A percentile compares a stretch with the other conserved stretches of the same genome.
These are phyloP conservation scores for Caenorhabditis latens DNA, from an alignment of 1,140 invertebrate species.

Conservation along the genomic window DNA sequence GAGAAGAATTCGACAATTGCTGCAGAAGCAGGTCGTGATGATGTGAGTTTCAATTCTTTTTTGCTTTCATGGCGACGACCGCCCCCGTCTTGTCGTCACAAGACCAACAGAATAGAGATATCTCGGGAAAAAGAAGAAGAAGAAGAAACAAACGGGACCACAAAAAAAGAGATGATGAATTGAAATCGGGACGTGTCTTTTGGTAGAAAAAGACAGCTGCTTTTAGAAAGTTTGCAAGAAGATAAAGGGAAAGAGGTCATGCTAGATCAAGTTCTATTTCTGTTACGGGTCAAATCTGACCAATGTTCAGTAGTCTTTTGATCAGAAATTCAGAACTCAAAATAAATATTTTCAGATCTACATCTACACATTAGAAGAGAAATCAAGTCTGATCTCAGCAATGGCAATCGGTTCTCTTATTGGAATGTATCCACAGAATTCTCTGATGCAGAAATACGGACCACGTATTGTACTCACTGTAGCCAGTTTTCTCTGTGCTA, in stretches of 20 bases:
- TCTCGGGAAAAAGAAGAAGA: neutral
- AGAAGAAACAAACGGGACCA: slow-evolving; percentile 12
- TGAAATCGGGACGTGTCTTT: slow-evolving; percentile 25
- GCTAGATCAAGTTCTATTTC: slow-evolving; percentile 15
- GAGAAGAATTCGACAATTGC: slow-evolving; percentile 38
- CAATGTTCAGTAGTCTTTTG: neutral
- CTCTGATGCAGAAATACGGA: slow-evolving; percentile 42
- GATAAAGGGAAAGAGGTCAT: neutral
- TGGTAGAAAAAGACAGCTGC: neutral
- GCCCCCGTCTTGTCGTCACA: slow-evolving; percentile 20
- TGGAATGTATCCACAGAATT: slow-evolving; percentile 52
- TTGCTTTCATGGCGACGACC: neutral
- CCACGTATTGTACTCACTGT: slow-evolving; percentile 1
- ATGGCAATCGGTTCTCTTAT: slow-evolving; percentile 55
- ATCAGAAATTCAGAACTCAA: neutral
- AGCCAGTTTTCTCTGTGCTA: slow-evolving; percentile 21
- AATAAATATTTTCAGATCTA: slow-evolving; percentile 41
- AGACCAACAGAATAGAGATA: slow-evolving; percentile 36
- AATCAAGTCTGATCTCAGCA: slow-evolving; percentile 42
- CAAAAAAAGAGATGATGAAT: slow-evolving; percentile 44
- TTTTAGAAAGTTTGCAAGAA: neutral
- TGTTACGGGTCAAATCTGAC: neutral
- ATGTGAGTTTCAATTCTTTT: slow-evolving; percentile 8
- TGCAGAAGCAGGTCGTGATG: slow-evolving; percentile 32
- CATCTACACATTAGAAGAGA: slow-evolving; percentile 47